A percentile compares a stretch with the other conserved stretches of the same genome.
These are phyloP conservation scores for Nebria ingens DNA, from an alignment of 1,140 invertebrate genomes.

Conservation along the genomic window DNA sequence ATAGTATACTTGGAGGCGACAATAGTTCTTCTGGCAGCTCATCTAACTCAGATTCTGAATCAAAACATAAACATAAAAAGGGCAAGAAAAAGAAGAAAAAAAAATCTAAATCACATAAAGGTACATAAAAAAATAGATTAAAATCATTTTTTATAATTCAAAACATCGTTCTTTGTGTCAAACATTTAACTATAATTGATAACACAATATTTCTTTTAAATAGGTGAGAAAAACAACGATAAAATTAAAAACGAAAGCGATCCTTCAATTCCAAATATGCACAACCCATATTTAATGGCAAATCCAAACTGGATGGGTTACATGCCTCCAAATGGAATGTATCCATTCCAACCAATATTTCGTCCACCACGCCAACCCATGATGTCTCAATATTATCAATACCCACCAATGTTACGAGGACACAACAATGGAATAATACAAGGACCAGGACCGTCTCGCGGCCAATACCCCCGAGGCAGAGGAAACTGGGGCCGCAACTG, in stretches of 20 bases:
- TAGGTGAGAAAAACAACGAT: conserved; percentile 7
- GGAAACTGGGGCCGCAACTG: conserved; percentile 2
- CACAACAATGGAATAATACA: neutral
- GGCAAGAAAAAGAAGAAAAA: conserved; percentile 32
- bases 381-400: neutral
- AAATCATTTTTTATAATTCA: too few relatives aligned
- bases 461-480: conserved; percentile 6
- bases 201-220: conserved; percentile 9
- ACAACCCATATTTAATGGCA: neutral
- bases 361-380: neutral
- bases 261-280: conserved; percentile 16
- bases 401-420: neutral
- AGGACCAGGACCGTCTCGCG: conserved; percentile 16
- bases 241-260: conserved; percentile 20
- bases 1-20: conserved; percentile 27
- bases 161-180: conserved; percentile 9
- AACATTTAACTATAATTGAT: neutral
- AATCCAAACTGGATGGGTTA: conserved; percentile 5
- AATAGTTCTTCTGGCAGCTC: conserved; percentile 13
- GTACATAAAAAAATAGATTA: too few relatives aligned
- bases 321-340: neutral
- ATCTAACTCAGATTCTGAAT: conserved; percentile 24
- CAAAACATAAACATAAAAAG: conserved; percentile 30
- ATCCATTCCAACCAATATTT: conserved; percentile 5
- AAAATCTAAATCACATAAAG: conserved; percentile 31